Evolutionary conservation across 2,113 vertebrate species (phyloP).

Genomic region (Nanorana parkeri): DNA sequence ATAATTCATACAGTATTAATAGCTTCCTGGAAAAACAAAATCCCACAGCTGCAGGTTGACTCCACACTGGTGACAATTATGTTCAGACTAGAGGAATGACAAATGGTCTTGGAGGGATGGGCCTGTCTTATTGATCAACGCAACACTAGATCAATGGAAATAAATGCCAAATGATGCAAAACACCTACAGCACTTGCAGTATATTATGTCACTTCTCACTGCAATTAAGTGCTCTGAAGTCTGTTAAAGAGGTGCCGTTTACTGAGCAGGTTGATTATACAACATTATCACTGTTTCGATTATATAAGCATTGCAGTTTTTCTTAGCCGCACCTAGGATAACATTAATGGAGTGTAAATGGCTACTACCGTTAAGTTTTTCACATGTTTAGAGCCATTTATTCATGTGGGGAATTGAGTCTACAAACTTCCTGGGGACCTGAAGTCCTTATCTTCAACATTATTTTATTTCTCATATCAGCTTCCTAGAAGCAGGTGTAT

Average conservation of each 20-base stretch:
- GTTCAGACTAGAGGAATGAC: not conserved
- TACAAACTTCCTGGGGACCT: too few relatives aligned
- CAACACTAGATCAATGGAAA: not conserved
- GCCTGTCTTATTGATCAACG: not conserved
- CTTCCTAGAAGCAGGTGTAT: too few relatives aligned
- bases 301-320: constrained; percentile 3
- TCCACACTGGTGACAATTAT: not conserved
- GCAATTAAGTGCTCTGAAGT: not conserved
- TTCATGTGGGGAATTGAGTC: too few relatives aligned
- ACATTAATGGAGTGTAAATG: not conserved
- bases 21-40: constrained; percentile 14
- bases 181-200: not conserved
- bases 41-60: not conserved
- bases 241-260: not conserved
- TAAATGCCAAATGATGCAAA: constrained; percentile 14
- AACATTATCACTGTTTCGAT: constrained; percentile 3
- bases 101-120: not conserved
- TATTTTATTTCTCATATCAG: too few relatives aligned
- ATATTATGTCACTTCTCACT: constrained; percentile 3
- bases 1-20: constrained; percentile 21
- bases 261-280: not conserved
- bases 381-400: too few relatives aligned
- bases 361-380: not conserved
- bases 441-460: too few relatives aligned
- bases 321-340: not conserved